Evolutionary conservation across 1,140 invertebrate species (phyloP).

Genomic region (Pteromalus puparum): DNA sequence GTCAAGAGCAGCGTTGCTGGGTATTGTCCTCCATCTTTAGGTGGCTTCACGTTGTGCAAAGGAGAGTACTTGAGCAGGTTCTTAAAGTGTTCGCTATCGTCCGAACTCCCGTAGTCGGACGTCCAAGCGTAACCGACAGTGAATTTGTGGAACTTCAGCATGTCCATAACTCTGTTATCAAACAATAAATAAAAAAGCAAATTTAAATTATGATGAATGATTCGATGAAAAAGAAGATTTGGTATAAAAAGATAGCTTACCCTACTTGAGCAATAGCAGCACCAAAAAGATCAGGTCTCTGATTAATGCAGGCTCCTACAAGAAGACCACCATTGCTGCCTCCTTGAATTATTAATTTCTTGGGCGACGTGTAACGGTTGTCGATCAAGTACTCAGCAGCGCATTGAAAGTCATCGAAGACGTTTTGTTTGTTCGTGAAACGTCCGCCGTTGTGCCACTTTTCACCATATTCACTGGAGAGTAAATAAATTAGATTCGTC

Average conservation of each 20-base stretch:
- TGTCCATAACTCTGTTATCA: slow-evolving; percentile 91
- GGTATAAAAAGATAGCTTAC: slow-evolving; percentile 76
- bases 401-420: slow-evolving; percentile 96
- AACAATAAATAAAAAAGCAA: background rate
- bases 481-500: slow-evolving; percentile 2
- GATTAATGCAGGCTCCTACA: slow-evolving; percentile 94
- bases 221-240: slow-evolving; percentile 59
- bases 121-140: slow-evolving; percentile 98
- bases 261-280: slow-evolving; percentile 94
- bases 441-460: slow-evolving; percentile 97
- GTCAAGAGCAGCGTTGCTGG: slow-evolving; percentile 94
- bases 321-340: slow-evolving; percentile 97
- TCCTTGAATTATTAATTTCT: slow-evolving; percentile 92
- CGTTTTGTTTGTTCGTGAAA: slow-evolving; percentile 96
- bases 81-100: slow-evolving; percentile 91
- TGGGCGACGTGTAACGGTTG: slow-evolving; percentile 86
- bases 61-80: slow-evolving; percentile 95
- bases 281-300: slow-evolving; percentile 95
- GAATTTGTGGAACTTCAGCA: slow-evolving; percentile 98
- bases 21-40: slow-evolving; percentile 83
- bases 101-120: slow-evolving; percentile 95
- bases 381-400: slow-evolving; percentile 94
- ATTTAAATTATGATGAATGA: background rate
- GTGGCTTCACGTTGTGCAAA: slow-evolving; percentile 91
- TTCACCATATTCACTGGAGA: slow-evolving; percentile 94